phyloP scores from a whole-genome alignment of 2,113 vertebrate species.

The Heterochromis multidens region DNA sequence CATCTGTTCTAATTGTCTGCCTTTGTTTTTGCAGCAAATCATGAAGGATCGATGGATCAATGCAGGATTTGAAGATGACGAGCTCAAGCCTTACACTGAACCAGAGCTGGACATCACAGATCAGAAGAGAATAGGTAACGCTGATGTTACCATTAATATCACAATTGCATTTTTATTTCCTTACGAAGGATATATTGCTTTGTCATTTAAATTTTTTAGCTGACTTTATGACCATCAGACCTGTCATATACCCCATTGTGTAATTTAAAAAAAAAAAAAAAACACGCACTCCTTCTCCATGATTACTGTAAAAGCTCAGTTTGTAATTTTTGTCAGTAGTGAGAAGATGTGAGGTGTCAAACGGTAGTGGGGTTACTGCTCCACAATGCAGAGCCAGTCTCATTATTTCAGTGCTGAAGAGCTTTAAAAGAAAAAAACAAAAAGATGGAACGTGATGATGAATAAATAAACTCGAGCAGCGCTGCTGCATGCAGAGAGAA shows the following conservation, averaged over 20 bases:
- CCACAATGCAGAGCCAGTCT: not conserved
- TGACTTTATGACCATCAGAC: not conserved
- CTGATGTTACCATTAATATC: not conserved
- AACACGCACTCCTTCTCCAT: not conserved
- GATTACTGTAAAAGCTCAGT: not conserved
- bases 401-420: slow-evolving; percentile 14
- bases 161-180: not conserved
- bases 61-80: slow-evolving; percentile 92
- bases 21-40: slow-evolving; percentile 84
- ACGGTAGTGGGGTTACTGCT: not conserved
- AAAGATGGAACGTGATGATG: slow-evolving; percentile 47
- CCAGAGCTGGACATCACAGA: slow-evolving; percentile 96
- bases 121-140: slow-evolving; percentile 96
- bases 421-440: slow-evolving; percentile 3
- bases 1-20: not conserved
- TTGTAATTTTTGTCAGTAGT: not conserved
- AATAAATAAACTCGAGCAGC: slow-evolving; percentile 37
- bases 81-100: slow-evolving; percentile 93
- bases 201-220: not conserved
- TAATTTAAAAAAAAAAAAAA: not conserved
- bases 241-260: not conserved
- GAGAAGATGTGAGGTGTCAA: not conserved
- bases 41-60: slow-evolving; percentile 99
- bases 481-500: not conserved
- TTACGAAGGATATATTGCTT: not conserved